Evolutionary conservation across 2,113 vertebrate species (phyloP).

Genomic region (Triplophysa rosa): DNA sequence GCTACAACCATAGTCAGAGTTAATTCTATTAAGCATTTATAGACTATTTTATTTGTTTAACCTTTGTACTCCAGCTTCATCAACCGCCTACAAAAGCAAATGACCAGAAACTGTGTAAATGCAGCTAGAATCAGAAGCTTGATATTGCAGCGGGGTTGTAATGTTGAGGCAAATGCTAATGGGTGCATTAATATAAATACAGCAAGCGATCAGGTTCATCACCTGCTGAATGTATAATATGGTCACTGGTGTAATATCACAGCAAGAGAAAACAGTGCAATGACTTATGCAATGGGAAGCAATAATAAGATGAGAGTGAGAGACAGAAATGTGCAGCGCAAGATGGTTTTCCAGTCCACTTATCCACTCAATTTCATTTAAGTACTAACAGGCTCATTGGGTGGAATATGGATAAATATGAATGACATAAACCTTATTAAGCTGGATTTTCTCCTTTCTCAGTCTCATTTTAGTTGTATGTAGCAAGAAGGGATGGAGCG

Average conservation of each 20-base stretch:
- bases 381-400: conserved; percentile 32
- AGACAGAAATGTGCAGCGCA: conserved; percentile 12
- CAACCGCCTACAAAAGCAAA: neutral
- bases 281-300: neutral
- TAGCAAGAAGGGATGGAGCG: neutral
- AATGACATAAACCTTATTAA: conserved; percentile 13
- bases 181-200: neutral
- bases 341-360: conserved; percentile 27
- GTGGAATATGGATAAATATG: conserved; percentile 7
- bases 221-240: neutral
- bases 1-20: neutral
- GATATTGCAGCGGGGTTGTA: neutral
- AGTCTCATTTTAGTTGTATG: neutral
- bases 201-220: neutral
- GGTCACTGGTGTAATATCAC: neutral
- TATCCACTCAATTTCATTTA: conserved; percentile 39
- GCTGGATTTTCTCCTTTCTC: conserved; percentile 1
- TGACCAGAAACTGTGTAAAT: too few relatives aligned
- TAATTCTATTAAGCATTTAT: too few relatives aligned
- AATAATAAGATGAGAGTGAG: neutral
- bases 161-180: neutral
- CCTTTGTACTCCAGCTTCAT: neutral
- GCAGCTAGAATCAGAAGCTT: neutral
- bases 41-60: too few relatives aligned
- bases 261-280: neutral